Evolutionary conservation across 30 jellyfish, hydroid and myxozoan species (phyloP).

Genomic region (Hydra vulgaris): DNA sequence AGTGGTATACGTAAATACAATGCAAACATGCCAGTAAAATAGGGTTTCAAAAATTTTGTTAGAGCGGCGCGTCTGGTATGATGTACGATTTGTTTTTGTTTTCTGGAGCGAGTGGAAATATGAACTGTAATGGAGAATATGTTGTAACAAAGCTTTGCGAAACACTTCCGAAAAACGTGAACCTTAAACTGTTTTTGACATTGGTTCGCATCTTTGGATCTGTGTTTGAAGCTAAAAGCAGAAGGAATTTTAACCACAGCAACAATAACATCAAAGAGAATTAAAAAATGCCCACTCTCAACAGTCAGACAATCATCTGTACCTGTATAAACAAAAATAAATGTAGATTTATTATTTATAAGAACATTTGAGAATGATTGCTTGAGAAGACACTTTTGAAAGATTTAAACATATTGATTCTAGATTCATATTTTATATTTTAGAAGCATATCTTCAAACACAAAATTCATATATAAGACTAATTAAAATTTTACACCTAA

Average conservation of each 20-base stretch:
- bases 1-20: no score
- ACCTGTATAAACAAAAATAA: no score
- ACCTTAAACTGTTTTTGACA: slow-evolving; percentile 33
- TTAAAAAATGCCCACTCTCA: slow-evolving; percentile 34
- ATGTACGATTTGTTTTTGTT: slow-evolving; percentile 26
- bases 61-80: slow-evolving; percentile 46
- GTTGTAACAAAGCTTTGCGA: background rate
- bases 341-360: no score
- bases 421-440: no score
- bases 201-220: slow-evolving; percentile 43
- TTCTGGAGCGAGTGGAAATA: background rate
- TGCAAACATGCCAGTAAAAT: slow-evolving; percentile 24
- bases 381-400: no score
- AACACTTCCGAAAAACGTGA: slow-evolving; percentile 4
- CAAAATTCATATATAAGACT: no score
- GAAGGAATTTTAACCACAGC: slow-evolving; percentile 32
- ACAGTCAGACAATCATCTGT: slow-evolving; percentile 27
- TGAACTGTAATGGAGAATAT: background rate
- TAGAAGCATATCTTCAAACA: no score
- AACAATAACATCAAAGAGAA: slow-evolving; percentile 37
- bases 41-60: slow-evolving; percentile 40
- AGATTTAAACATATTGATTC: no score
- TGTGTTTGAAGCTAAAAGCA: slow-evolving; percentile 28
- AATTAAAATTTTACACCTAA: no score
- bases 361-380: no score